These are phyloP conservation scores for Pinna nobilis DNA, from an alignment of 1,140 invertebrate genomes.

Conservation along the genomic window DNA sequence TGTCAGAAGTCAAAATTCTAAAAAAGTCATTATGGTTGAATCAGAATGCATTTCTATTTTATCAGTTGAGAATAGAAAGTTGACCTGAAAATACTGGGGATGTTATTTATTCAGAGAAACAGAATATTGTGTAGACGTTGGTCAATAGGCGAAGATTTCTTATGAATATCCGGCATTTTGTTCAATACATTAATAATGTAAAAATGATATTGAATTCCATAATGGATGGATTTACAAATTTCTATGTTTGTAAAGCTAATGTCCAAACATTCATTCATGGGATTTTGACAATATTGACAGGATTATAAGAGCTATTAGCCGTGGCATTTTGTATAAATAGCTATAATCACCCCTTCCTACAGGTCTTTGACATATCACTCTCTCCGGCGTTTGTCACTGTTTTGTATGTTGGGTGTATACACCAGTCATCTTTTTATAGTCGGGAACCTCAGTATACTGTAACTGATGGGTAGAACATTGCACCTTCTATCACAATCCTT, in stretches of 20 bases:
- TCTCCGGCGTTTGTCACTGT: too few relatives aligned
- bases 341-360: too few relatives aligned
- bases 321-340: too few relatives aligned
- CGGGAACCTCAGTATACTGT: too few relatives aligned
- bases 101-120: background rate
- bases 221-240: background rate
- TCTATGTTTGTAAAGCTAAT: background rate
- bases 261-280: too few relatives aligned
- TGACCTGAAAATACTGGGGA: background rate
- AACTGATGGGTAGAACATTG: too few relatives aligned
- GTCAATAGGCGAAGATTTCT: background rate
- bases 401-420: too few relatives aligned
- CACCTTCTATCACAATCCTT: too few relatives aligned
- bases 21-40: background rate
- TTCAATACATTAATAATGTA: background rate
- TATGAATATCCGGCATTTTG: background rate
- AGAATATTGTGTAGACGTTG: background rate
- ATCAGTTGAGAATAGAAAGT: background rate
- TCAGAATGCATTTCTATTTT: background rate
- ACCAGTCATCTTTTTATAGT: too few relatives aligned
- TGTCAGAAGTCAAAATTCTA: background rate
- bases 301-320: too few relatives aligned
- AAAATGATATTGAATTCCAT: background rate
- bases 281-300: too few relatives aligned
- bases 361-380: too few relatives aligned